phyloP scores from a whole-genome alignment of 2,888 invertebrate genomes.

The Drosophila incognita region DNA sequence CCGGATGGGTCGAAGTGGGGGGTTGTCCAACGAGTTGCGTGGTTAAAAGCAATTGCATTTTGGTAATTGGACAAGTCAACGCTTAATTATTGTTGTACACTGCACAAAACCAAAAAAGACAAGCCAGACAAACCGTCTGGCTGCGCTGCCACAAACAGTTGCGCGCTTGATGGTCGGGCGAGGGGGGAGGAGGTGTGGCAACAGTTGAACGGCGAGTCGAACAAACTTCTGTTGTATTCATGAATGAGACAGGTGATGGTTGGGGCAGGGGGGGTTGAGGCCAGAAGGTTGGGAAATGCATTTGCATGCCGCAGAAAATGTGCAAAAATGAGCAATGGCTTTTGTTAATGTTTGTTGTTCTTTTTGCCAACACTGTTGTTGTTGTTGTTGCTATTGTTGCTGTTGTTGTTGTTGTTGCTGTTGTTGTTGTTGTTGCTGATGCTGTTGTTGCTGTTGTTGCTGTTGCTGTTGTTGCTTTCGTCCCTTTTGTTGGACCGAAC shows the following conservation, averaged over 20 bases:
- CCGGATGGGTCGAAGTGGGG: neutral
- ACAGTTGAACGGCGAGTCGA: conserved; percentile 15
- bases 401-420: neutral
- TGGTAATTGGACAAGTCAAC: conserved; percentile 82
- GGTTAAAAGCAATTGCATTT: conserved; percentile 80
- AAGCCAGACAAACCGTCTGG: conserved; percentile 67
- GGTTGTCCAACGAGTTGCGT: conserved; percentile 59
- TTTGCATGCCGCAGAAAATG: conserved; percentile 61
- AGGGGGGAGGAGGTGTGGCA: neutral
- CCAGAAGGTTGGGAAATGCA: conserved; percentile 10
- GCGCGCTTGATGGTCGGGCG: neutral
- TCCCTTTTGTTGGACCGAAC: conserved; percentile 12
- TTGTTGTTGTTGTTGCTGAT: conserved; percentile 2
- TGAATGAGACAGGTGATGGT: neutral
- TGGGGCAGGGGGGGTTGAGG: neutral
- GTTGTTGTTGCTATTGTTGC: neutral
- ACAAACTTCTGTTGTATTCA: conserved; percentile 50
- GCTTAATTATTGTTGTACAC: conserved; percentile 77
- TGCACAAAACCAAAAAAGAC: conserved; percentile 19
- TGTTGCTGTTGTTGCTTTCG: conserved; percentile 3
- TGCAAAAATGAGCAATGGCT: conserved; percentile 78
- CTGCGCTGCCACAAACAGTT: conserved; percentile 23
- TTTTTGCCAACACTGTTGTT: conserved; percentile 7
- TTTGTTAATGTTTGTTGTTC: conserved; percentile 44
- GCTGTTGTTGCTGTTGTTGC: neutral